phyloP scores from a whole-genome alignment of 2,113 vertebrate genomes.

The Neotoma lepida region DNA sequence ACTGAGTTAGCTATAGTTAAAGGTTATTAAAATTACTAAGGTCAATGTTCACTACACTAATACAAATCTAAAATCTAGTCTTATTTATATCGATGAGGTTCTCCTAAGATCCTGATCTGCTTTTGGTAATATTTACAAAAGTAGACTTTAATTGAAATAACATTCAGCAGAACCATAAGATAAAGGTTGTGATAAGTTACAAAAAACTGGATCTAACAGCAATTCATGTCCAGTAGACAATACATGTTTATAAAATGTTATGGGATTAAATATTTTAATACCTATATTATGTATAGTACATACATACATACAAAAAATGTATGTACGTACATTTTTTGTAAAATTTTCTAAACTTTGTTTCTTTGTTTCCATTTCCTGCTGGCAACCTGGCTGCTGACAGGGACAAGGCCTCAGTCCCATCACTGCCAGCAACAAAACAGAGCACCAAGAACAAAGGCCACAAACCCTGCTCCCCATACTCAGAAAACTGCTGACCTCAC shows the following conservation, averaged over 20 bases:
- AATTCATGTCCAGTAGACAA: not conserved
- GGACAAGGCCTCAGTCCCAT: not conserved
- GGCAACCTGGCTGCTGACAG: not conserved
- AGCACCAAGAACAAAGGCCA: not conserved
- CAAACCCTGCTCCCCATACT: not conserved
- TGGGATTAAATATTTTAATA: not conserved
- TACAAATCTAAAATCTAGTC: not conserved
- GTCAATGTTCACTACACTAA: not conserved
- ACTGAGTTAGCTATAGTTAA: not conserved
- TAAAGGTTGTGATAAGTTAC: not conserved
- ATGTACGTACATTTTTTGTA: not conserved
- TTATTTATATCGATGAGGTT: not conserved
- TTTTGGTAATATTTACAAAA: not conserved
- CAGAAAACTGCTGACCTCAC: not conserved
- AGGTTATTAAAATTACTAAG: not conserved
- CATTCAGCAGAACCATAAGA: not conserved
- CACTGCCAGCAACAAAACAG: not conserved
- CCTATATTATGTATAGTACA: no score
- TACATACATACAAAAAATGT: no score
- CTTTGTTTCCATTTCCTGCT: not conserved
- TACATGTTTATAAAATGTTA: not conserved
- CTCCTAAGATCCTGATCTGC: not conserved
- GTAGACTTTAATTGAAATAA: not conserved
- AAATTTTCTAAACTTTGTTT: not conserved
- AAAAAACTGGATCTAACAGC: not conserved